Base-by-base conservation (phyloP, 2,113 vertebrate species). In the Urocolius indicus region DNA sequence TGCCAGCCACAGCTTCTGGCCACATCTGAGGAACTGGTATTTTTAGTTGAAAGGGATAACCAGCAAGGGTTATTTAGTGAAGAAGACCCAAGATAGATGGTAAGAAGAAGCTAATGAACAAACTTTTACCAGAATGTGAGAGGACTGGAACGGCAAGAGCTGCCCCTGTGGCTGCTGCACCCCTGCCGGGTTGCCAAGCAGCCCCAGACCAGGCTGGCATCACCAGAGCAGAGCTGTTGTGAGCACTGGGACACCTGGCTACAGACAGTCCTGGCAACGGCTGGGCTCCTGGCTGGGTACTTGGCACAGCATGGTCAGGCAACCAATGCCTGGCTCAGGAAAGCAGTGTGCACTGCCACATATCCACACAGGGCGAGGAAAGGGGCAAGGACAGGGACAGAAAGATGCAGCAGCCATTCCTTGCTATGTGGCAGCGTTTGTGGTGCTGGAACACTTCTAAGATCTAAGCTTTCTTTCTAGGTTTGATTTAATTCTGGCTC, bases 21-120 rank as follows among this genome's bases (percentile, higher is more conserved):
- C 46, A 23, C 84, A 91, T 76, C 67, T 68, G 81, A 89, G 27
- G 81, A 87, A 34, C 20, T 38, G 78, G 5, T 65, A 80, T 78
- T 91, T 95, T 91, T 74, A 82, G 80, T 5, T 49, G 61, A 58
- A 92, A 94, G 55, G 73, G 49, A 74, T 27, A 80, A 78, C 76
- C 76, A 91, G 49, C 38, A 23, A 74, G 76, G 72, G 58, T 59
- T 66, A 48, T 38, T 54, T 30, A 36, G 79, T 26, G 68, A 91
- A 82, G 46, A 43, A 26, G 49, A 58, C 61, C 75, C 22, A 43
- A 19, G 55, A 69, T 27, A 49, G 12, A 19, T 0, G 4, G 58
- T 16, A 45, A 54, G 54, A 79, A 65, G 54, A 62, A 91, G 66
- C 21, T 10, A 48, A 77, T 1, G 43, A 11, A 30, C 32, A 69